phyloP scores from a whole-genome alignment of 2,113 vertebrate species.

The Carollia perspicillata region DNA sequence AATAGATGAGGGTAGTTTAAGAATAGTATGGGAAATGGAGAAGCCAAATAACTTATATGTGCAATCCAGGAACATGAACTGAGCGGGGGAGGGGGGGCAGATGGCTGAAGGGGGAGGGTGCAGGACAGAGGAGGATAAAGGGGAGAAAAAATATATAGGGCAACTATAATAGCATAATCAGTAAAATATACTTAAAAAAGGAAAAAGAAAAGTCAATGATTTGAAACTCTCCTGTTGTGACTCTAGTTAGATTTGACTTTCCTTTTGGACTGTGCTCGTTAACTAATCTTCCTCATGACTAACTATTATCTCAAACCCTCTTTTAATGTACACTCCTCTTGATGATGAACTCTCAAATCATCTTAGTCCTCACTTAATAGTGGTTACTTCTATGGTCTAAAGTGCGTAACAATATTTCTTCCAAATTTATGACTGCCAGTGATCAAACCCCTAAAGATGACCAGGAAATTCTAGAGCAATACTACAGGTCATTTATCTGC shows the following conservation, averaged over 20 bases:
- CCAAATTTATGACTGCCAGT: background rate
- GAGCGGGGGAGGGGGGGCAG: too few species aligned
- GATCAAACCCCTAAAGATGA: background rate
- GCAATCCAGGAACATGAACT: too few species aligned
- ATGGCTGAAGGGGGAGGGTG: too few species aligned
- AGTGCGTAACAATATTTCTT: background rate
- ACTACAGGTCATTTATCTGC: background rate
- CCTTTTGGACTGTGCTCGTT: background rate
- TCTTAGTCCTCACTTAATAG: background rate
- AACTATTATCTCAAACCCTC: background rate
- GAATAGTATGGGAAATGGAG: too few species aligned
- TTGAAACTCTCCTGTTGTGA: background rate
- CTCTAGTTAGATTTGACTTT: background rate
- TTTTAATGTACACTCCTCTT: background rate
- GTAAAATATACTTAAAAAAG: too few species aligned
- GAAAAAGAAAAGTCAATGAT: background rate
- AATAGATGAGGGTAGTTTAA: too few species aligned
- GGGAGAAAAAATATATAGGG: too few species aligned
- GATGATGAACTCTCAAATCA: background rate
- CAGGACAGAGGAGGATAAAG: too few species aligned
- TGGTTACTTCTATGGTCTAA: background rate
- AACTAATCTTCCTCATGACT: background rate
- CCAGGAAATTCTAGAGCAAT: background rate
- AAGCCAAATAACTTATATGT: too few species aligned
- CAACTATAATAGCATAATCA: too few species aligned